Evolutionary conservation across 2,888 invertebrate species (phyloP).

Genomic region (Hypercompe scribonia): DNA sequence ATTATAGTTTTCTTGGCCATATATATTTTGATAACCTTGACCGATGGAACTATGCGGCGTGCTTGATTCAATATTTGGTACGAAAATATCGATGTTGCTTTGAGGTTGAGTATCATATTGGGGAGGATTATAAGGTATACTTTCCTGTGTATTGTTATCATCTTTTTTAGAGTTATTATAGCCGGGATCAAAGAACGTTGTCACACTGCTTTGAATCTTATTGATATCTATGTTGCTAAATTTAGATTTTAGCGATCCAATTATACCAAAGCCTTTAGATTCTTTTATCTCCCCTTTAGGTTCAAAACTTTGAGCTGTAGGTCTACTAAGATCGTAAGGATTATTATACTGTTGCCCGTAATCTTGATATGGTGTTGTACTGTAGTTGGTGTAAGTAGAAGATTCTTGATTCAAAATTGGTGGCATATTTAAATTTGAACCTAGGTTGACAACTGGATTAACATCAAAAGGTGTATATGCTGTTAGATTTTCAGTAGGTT

Average conservation of each 20-base stretch:
- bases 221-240: conserved; percentile 79
- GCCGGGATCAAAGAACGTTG: conserved; percentile 81
- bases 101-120: conserved; percentile 45
- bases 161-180: conserved; percentile 69
- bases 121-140: conserved; percentile 45
- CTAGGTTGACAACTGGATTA: conserved; percentile 23
- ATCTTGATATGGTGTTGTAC: conserved; percentile 41
- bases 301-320: conserved; percentile 65
- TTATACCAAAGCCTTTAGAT: conserved; percentile 73
- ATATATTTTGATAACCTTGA: conserved; percentile 30
- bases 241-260: conserved; percentile 82
- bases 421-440: conserved; percentile 10
- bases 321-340: conserved; percentile 75
- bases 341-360: conserved; percentile 60
- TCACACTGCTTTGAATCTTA: conserved; percentile 80
- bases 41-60: conserved; percentile 20
- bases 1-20: conserved; percentile 39
- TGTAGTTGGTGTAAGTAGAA: conserved; percentile 26
- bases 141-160: conserved; percentile 41
- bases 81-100: conserved; percentile 67
- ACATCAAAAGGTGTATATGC: conserved; percentile 45
- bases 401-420: conserved; percentile 27
- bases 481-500: conserved; percentile 33
- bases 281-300: conserved; percentile 66
- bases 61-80: conserved; percentile 54